A percentile compares a stretch with the other conserved stretches of the same genome.
Conservation (phyloP, 2,113 vertebrate species). For the Boulengeromyrus knoepffleri region DNA sequence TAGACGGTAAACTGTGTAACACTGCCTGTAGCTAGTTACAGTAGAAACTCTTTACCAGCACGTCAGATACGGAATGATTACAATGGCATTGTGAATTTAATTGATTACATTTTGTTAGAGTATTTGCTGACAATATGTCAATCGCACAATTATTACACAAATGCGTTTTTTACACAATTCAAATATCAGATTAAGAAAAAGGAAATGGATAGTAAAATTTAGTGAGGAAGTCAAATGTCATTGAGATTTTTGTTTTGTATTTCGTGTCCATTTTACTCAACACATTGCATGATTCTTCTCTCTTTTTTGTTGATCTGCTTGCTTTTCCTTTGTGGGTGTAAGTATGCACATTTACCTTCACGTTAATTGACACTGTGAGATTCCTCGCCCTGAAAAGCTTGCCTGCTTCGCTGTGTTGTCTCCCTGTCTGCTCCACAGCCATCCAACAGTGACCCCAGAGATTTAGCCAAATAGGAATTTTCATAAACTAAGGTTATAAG, state of each 20-base stretch:
- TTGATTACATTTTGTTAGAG: not conserved
- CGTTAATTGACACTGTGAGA: not conserved
- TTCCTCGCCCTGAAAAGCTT: not conserved
- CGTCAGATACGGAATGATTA: not conserved
- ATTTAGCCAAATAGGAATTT: not conserved
- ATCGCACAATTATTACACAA: not conserved
- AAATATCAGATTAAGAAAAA: not conserved
- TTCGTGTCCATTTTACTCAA: not conserved
- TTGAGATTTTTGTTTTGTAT: not conserved
- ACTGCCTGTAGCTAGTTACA: not conserved
- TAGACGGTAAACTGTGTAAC: not conserved
- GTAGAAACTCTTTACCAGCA: not conserved
- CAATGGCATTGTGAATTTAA: not conserved
- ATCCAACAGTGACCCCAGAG: not conserved
- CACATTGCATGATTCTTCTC: conserved; percentile 38
- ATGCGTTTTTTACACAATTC: not conserved
- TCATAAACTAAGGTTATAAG: not conserved
- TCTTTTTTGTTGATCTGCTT: conserved; percentile 54
- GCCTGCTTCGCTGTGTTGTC: not conserved
- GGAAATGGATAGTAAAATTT: not conserved
- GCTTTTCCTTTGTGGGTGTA: conserved; percentile 63
- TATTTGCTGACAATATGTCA: not conserved
- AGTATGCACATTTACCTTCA: conserved; percentile 31
- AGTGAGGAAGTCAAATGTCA: not conserved
- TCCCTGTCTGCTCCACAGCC: not conserved